Conservation (phyloP, 2,797 vertebrate species). For the Clarias laeviceps region DNA sequence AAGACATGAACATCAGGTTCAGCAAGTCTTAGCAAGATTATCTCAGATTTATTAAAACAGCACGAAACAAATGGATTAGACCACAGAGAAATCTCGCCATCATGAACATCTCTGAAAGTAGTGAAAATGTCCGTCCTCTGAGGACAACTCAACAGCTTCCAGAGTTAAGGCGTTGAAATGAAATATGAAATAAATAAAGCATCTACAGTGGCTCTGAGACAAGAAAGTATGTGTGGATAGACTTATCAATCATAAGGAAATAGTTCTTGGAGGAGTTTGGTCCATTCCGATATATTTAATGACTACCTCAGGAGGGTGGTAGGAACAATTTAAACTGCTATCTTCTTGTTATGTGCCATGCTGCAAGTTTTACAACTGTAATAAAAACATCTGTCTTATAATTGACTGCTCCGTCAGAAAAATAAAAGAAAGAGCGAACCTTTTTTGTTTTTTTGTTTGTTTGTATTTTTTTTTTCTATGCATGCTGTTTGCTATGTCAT, state of each 20-base stretch:
- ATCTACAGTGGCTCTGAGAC: slow-evolving; percentile 11
- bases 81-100: neutral
- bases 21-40: neutral
- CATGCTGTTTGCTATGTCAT: neutral
- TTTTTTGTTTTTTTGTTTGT: neutral
- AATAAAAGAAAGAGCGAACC: neutral
- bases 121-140: neutral
- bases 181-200: slow-evolving; percentile 20
- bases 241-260: slow-evolving; percentile 18
- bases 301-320: neutral
- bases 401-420: neutral
- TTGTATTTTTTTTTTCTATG: neutral
- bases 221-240: neutral
- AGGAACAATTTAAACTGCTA: slow-evolving; percentile 8
- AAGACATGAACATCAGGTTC: neutral
- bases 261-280: slow-evolving; percentile 9
- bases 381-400: slow-evolving; percentile 18
- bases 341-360: slow-evolving; percentile 15
- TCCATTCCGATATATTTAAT: slow-evolving; percentile 31
- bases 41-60: neutral
- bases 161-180: neutral
- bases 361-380: slow-evolving; percentile 19
- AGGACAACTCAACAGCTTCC: slow-evolving; percentile 12
- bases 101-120: neutral
- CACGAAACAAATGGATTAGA: slow-evolving; percentile 1